These are phyloP conservation scores for Porites lobata DNA, from an alignment of 92 coral and sea anemone species.

Conservation along the genomic window DNA sequence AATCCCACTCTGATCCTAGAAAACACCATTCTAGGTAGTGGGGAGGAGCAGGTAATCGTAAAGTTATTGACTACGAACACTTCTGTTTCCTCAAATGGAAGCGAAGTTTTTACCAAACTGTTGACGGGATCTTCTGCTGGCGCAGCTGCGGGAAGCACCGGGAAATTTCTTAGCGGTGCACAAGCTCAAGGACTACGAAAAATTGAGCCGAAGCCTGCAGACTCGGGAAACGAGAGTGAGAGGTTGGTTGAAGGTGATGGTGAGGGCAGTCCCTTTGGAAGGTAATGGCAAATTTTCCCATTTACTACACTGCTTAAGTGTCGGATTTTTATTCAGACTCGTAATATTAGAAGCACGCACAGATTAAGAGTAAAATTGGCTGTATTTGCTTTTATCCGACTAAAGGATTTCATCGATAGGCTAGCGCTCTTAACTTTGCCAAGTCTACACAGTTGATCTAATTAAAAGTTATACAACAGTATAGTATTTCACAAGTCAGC, in stretches of 20 bases:
- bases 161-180: conserved; percentile 40
- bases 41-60: conserved; percentile 48
- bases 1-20: conserved; percentile 32
- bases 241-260: conserved; percentile 28
- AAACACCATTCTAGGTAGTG: conserved; percentile 11
- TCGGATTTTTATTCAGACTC: too few species aligned
- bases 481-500: too few species aligned
- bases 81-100: conserved; percentile 27
- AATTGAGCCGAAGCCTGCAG: conserved; percentile 93
- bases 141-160: conserved; percentile 20
- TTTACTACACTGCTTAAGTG: neutral
- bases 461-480: too few species aligned
- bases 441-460: too few species aligned
- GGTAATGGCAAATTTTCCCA: conserved; percentile 33
- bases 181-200: conserved; percentile 84
- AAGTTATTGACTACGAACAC: conserved; percentile 25
- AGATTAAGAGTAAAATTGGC: too few species aligned
- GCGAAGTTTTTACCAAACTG: conserved; percentile 73
- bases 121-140: conserved; percentile 40
- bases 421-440: too few species aligned
- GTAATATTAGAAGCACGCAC: too few species aligned
- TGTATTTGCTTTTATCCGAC: too few species aligned
- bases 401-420: too few species aligned
- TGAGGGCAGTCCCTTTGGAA: conserved; percentile 28
- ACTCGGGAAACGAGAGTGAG: conserved; percentile 46